phyloP scores from a whole-genome alignment of 2,888 invertebrate species.

The Athetis lepigone region DNA sequence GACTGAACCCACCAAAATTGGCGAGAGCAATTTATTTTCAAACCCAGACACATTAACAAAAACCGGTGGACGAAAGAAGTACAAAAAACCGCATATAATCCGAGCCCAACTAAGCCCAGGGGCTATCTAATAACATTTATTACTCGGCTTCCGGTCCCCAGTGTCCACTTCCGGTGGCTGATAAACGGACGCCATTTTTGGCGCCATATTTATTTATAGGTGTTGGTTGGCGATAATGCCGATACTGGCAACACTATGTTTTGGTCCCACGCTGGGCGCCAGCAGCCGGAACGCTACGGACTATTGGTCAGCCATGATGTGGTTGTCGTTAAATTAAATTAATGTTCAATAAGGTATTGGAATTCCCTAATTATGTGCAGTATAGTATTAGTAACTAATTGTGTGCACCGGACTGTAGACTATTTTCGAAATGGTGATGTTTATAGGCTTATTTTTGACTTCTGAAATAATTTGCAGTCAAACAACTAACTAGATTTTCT shows the following conservation, averaged over 20 bases:
- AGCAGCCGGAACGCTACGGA: slow-evolving; percentile 64
- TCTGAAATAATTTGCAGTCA: too few species aligned
- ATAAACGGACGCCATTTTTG: slow-evolving; percentile 90
- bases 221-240: slow-evolving; percentile 85
- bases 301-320: slow-evolving; percentile 55
- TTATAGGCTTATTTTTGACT: not conserved
- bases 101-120: slow-evolving; percentile 86
- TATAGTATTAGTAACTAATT: not conserved
- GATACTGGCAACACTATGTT: slow-evolving; percentile 82
- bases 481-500: too few species aligned
- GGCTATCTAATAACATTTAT: slow-evolving; percentile 91
- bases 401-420: not conserved
- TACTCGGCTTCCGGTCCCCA: slow-evolving; percentile 87
- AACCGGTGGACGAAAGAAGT: slow-evolving; percentile 83
- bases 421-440: not conserved
- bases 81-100: slow-evolving; percentile 83
- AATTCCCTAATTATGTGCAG: not conserved
- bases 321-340: slow-evolving; percentile 61
- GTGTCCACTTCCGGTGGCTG: slow-evolving; percentile 89
- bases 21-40: slow-evolving; percentile 85
- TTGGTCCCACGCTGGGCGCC: slow-evolving; percentile 64
- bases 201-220: slow-evolving; percentile 91
- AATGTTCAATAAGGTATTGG: slow-evolving; percentile 28
- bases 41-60: slow-evolving; percentile 90
- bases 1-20: slow-evolving; percentile 71